phyloP scores from a whole-genome alignment of 2,888 invertebrate genomes.

The Heliconius charithonia region DNA sequence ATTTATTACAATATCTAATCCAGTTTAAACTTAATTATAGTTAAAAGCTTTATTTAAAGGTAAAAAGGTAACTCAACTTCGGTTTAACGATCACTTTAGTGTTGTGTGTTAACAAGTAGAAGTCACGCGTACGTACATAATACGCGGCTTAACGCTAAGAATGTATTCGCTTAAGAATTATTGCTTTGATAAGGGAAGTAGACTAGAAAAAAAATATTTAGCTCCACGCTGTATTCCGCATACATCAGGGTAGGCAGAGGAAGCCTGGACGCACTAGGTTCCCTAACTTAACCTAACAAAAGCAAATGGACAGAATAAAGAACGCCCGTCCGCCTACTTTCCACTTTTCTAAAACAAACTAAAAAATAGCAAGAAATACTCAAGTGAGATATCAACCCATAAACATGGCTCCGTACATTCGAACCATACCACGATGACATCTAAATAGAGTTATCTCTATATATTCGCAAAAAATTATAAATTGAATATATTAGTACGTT shows the following conservation, averaged over 20 bases:
- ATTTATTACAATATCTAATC: background rate
- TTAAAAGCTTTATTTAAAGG: slow-evolving; percentile 16
- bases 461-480: background rate
- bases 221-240: too few relatives aligned
- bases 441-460: background rate
- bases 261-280: too few relatives aligned
- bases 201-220: background rate
- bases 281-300: too few relatives aligned
- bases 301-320: too few relatives aligned
- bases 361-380: too few relatives aligned
- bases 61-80: slow-evolving; percentile 27
- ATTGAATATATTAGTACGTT: background rate
- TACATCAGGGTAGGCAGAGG: too few relatives aligned
- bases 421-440: background rate
- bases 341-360: too few relatives aligned
- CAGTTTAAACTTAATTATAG: background rate
- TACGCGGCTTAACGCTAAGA: slow-evolving; percentile 9
- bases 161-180: slow-evolving; percentile 18
- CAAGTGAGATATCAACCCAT: background rate
- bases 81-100: slow-evolving; percentile 20
- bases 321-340: too few relatives aligned
- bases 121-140: slow-evolving; percentile 27
- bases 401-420: background rate
- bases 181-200: background rate
- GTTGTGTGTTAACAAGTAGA: background rate